These are phyloP conservation scores for Mactromeris polynyma DNA, from an alignment of 2,888 invertebrate species.

Conservation along the genomic window DNA sequence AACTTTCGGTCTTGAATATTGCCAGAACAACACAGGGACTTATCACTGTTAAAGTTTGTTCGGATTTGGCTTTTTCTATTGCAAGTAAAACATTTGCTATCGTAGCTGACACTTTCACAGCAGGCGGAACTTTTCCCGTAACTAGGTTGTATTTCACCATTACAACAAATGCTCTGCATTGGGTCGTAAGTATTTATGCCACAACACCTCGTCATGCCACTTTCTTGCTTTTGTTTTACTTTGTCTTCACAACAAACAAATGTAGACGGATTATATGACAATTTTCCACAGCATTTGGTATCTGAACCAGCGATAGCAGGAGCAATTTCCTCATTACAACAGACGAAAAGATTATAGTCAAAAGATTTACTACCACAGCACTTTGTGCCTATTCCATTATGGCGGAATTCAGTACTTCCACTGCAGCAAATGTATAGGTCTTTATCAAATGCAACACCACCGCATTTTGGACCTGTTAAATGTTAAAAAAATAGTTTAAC, in stretches of 20 bases:
- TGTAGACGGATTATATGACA: slow-evolving; percentile 15
- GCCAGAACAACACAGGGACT: slow-evolving; percentile 45
- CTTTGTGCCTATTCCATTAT: neutral
- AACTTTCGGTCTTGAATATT: slow-evolving; percentile 19
- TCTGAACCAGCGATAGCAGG: neutral
- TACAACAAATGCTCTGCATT: slow-evolving; percentile 29
- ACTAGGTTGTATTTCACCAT: slow-evolving; percentile 13
- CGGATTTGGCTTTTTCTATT: neutral
- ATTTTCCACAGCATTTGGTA: slow-evolving; percentile 37
- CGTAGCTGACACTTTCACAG: slow-evolving; percentile 30
- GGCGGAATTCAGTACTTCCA: slow-evolving; percentile 15
- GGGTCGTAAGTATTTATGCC: slow-evolving; percentile 31
- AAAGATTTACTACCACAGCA: slow-evolving; percentile 21
- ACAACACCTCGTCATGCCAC: slow-evolving; percentile 32
- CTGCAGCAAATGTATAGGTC: slow-evolving; percentile 11
- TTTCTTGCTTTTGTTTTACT: neutral
- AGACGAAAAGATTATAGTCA: neutral
- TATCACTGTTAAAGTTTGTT: slow-evolving; percentile 24
- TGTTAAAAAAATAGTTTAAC: neutral
- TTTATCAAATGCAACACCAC: slow-evolving; percentile 5
- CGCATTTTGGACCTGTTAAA: slow-evolving; percentile 9
- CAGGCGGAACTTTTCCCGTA: slow-evolving; percentile 31
- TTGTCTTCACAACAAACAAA: slow-evolving; percentile 35
- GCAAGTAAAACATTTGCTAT: slow-evolving; percentile 38
- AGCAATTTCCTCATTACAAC: slow-evolving; percentile 4